Evolutionary conservation across 2,797 vertebrate genomes (phyloP).

Genomic region (Phaenicophaeus curvirostris): DNA sequence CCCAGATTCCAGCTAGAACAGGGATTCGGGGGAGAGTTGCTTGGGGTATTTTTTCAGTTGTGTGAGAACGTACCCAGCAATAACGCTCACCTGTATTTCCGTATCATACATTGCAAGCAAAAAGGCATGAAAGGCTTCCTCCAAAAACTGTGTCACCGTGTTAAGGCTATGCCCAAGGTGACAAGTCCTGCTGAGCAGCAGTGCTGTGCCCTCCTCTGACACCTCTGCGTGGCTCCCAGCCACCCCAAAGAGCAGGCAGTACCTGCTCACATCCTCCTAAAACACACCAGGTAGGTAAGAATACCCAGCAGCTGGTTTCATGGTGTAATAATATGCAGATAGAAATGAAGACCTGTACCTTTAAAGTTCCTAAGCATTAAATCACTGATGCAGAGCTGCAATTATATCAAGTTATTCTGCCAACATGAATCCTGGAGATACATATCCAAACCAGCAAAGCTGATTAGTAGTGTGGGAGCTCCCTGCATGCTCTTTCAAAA

Average conservation of each 20-base stretch:
- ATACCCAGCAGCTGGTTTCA: not conserved
- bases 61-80: not conserved
- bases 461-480: conserved; percentile 74
- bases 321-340: not conserved
- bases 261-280: not conserved
- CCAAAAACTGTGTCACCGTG: fast-evolving
- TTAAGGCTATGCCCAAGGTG: not conserved
- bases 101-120: not conserved
- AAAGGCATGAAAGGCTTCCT: not conserved
- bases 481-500: conserved; percentile 57
- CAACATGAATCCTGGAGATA: conserved; percentile 54
- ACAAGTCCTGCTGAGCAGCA: not conserved
- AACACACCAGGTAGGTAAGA: not conserved
- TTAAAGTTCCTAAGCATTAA: conserved; percentile 53
- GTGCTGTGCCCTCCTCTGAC: fast-evolving
- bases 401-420: conserved; percentile 65
- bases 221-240: fast-evolving
- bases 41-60: not conserved
- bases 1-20: not conserved
- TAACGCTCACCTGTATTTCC: not conserved
- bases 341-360: conserved; percentile 33
- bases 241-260: not conserved
- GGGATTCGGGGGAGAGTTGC: fast-evolving
- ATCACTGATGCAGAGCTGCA: conserved; percentile 47
- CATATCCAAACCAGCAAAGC: conserved; percentile 60